Conservation (phyloP, 2,113 vertebrate genomes). For the Bothrops jararaca region DNA sequence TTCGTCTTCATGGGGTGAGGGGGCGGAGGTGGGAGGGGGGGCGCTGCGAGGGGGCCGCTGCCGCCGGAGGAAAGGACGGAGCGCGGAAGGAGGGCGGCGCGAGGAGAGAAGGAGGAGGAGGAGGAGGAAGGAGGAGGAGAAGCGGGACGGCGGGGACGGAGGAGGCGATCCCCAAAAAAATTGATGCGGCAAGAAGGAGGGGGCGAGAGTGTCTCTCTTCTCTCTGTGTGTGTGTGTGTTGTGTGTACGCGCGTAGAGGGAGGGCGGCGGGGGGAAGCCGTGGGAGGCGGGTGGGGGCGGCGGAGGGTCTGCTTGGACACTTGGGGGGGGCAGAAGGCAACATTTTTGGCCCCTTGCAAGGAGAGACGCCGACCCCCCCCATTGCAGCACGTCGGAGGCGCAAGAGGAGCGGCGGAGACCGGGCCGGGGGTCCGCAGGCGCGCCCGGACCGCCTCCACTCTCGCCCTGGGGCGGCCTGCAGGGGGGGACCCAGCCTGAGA, state of each 20-base stretch:
- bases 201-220: not conserved
- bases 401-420: not conserved
- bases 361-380: not conserved
- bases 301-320: too few relatives aligned
- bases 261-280: not conserved
- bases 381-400: not conserved
- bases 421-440: not conserved
- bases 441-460: not conserved
- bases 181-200: not conserved
- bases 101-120: not conserved
- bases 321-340: not conserved
- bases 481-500: too few relatives aligned
- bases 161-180: not conserved
- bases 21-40: not conserved
- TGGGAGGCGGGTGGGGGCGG: too few relatives aligned
- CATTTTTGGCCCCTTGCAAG: too few relatives aligned
- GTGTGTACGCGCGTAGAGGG: not conserved
- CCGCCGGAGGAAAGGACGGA: not conserved
- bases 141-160: not conserved
- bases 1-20: slow-evolving; percentile 23
- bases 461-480: too few relatives aligned
- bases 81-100: not conserved
- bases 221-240: not conserved
- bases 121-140: not conserved
- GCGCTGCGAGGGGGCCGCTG: not conserved